Evolutionary conservation across 2,797 vertebrate genomes (phyloP), one percentile per base, ranked within the genome.

Genomic region (Bradypodion pumilum): DNA sequence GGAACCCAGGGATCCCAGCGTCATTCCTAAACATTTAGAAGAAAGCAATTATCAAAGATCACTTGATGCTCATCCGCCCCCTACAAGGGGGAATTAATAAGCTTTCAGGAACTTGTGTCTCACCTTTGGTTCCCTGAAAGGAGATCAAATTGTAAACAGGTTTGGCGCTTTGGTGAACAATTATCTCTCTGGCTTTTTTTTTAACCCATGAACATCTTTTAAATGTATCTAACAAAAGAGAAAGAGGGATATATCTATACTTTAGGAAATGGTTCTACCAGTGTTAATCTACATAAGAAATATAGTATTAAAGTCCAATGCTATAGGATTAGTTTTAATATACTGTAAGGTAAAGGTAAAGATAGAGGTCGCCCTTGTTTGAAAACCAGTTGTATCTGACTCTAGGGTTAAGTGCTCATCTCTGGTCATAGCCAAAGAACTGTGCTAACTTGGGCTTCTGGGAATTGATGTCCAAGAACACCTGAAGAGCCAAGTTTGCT

Each of bases 11-110:
- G 27, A 32, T 46, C 77, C 27, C 63, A 65, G 63, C 78, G 29
- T 35, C 4, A 7, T 70, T 74, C 49, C 56, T 27, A 52, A 56
- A 27, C 46, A 52, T 79, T 80, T 66, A 35, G 44, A 73, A 78
- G 81, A 81, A 89, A 84, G 74, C 78, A 84, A 83, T 85, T 86
- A 80, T 65, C 29, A 4, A 52, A 49, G 19, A 56, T 62, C 60
- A 32, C 52, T 3, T n/a, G 78, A 78, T 35, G 42, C 23, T 81
- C 74, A 77, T 59, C 74, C 29, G 46, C 60, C 60, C 73, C 82
- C 85, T 83, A 66, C 68, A 10, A 68, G 56, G 56, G 40, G 29
- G 81, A 84, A 86, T 78, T 77, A 84, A 84, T 73, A 69, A 78
- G 74, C 37, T 76, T 77, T 83, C 32, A 29, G 40, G 63, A 12